Conservation (phyloP, 2,797 vertebrate genomes). For the Glossophaga mutica region DNA sequence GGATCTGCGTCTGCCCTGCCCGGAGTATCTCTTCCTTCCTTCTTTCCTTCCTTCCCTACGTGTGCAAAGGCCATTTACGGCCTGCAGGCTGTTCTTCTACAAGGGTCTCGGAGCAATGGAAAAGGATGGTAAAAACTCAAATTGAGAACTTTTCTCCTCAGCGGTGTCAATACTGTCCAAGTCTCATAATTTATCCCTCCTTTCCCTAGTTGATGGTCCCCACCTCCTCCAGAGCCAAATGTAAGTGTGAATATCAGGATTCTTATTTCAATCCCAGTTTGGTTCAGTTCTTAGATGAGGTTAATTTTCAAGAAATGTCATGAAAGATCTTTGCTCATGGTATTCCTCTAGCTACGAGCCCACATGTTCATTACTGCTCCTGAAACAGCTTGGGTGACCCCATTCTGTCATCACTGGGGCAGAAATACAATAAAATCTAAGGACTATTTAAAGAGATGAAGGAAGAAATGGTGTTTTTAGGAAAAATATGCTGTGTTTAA, state of each 20-base stretch:
- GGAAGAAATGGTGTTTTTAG: conserved; percentile 45
- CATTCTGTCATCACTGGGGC: not conserved
- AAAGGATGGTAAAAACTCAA: not conserved
- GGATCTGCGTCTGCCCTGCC: not conserved
- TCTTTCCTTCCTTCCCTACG: fast-evolving
- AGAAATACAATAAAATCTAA: conserved; percentile 35
- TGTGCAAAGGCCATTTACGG: not conserved
- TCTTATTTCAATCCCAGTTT: not conserved
- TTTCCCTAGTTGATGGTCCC: not conserved
- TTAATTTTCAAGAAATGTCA: not conserved
- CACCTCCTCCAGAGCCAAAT: not conserved
- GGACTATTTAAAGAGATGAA: conserved; percentile 37
- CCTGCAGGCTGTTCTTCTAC: fast-evolving
- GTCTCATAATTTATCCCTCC: not conserved
- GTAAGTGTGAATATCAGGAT: not conserved
- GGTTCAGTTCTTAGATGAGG: not conserved
- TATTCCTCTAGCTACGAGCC: not conserved
- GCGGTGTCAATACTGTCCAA: fast-evolving
- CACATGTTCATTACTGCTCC: not conserved
- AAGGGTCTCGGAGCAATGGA: not conserved
- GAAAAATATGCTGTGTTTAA: not conserved
- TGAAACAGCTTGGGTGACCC: not conserved
- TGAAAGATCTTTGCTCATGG: not conserved
- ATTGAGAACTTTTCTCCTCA: not conserved
- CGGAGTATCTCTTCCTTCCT: not conserved